A percentile compares a stretch with the other conserved stretches of the same genome.
phyloP scores from a whole-genome alignment of 2,888 invertebrate genomes.

The Mythimna vitellina region DNA sequence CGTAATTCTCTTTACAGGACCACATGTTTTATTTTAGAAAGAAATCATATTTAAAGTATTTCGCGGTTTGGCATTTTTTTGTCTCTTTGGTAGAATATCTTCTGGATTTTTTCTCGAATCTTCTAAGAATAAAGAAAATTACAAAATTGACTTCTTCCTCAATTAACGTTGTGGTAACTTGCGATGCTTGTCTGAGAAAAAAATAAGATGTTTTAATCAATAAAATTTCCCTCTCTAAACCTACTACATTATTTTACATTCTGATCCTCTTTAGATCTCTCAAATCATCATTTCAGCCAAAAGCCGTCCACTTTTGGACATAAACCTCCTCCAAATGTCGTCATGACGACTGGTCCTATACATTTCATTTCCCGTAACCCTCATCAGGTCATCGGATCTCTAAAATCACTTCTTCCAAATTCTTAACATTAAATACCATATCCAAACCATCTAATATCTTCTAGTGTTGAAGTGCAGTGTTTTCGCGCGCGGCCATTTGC shows the following conservation, averaged over 20 bases:
- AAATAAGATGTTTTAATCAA: neutral
- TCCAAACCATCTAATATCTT: conserved; percentile 49
- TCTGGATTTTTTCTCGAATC: neutral
- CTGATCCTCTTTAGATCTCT: neutral
- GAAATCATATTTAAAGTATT: neutral
- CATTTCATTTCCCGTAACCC: too few relatives aligned
- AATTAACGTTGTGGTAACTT: neutral
- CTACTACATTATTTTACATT: neutral
- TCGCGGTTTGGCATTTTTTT: neutral
- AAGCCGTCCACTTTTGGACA: too few relatives aligned
- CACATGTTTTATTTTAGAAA: neutral
- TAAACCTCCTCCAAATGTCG: too few relatives aligned
- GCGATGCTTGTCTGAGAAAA: neutral
- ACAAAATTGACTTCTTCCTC: neutral
- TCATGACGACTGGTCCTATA: too few relatives aligned
- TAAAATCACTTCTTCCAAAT: neutral
- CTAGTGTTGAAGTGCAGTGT: conserved; percentile 55
- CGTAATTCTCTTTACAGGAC: neutral
- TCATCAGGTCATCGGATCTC: neutral
- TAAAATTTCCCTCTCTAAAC: neutral
- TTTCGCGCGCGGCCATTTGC: conserved; percentile 73
- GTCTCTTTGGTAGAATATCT: neutral
- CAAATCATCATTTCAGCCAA: neutral
- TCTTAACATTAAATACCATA: conserved; percentile 38
- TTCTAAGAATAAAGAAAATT: neutral